These are phyloP conservation scores for Petrocephalus sullivani DNA, from an alignment of 2,797 vertebrate genomes.

Conservation along the genomic window DNA sequence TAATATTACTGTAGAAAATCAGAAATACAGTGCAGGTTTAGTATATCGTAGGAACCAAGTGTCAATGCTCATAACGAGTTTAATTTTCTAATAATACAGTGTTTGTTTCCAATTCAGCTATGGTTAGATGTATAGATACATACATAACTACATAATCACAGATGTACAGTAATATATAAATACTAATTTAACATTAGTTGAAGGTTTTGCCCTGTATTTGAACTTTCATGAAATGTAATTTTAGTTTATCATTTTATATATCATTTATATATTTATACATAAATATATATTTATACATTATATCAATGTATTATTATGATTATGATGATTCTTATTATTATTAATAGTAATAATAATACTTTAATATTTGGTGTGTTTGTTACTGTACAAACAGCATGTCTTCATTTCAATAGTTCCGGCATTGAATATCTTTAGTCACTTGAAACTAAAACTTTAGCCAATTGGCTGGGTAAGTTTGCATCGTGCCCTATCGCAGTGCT, in stretches of 20 bases:
- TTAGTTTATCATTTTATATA: too few species aligned
- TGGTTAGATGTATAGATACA: background rate
- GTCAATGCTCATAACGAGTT: background rate
- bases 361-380: too few species aligned
- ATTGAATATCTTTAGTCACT: background rate
- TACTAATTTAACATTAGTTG: too few species aligned
- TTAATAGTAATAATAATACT: too few species aligned
- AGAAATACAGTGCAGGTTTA: background rate
- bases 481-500: background rate
- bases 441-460: background rate
- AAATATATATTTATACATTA: too few species aligned
- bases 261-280: too few species aligned
- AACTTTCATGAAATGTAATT: too few species aligned
- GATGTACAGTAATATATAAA: too few species aligned
- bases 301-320: too few species aligned
- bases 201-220: too few species aligned
- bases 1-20: background rate
- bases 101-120: background rate
- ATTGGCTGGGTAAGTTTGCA: background rate
- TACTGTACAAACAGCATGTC: background rate
- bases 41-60: background rate
- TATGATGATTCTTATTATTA: too few species aligned
- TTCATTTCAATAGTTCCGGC: background rate
- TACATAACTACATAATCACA: background rate
- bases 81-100: background rate